Evolutionary conservation across 1,140 invertebrate genomes (phyloP).

Genomic region (Saxidomus purpurata): DNA sequence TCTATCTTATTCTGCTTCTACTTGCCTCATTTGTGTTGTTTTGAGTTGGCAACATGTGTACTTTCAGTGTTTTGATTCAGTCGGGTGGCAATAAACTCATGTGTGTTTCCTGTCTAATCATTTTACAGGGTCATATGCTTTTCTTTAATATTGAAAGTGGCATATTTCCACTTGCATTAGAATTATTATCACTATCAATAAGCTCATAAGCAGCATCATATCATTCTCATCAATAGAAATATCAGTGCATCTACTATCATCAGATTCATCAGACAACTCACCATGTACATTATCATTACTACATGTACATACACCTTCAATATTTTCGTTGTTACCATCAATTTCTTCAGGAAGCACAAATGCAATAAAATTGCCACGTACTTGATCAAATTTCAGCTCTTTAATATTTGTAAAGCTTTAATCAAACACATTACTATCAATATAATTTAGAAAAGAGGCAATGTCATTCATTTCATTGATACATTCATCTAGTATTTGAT

Average conservation of each 20-base stretch:
- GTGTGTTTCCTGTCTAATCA: too few species aligned
- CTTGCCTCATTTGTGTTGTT: background rate
- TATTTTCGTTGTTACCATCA: background rate
- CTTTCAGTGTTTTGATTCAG: background rate
- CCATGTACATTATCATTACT: background rate
- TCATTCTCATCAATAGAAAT: background rate
- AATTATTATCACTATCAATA: background rate
- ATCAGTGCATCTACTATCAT: background rate
- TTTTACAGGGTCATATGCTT: background rate
- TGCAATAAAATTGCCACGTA: background rate
- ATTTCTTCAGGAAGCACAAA: background rate
- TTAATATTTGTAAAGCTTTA: background rate
- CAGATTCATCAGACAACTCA: background rate
- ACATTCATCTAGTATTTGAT: background rate
- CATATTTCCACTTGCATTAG: background rate
- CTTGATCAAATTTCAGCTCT: background rate
- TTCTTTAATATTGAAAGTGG: background rate
- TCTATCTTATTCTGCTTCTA: constrained; percentile 36
- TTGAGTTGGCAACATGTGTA: too few species aligned
- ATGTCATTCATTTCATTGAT: background rate
- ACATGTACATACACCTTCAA: background rate
- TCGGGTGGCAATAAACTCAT: background rate
- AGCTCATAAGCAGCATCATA: background rate
- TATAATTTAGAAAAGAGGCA: background rate
- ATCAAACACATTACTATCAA: background rate